Evolutionary conservation across 1,140 invertebrate species (phyloP), one percentile per base, ranked within the genome.

Genomic region (Pachyrhynchus sulphureomaculatus): DNA sequence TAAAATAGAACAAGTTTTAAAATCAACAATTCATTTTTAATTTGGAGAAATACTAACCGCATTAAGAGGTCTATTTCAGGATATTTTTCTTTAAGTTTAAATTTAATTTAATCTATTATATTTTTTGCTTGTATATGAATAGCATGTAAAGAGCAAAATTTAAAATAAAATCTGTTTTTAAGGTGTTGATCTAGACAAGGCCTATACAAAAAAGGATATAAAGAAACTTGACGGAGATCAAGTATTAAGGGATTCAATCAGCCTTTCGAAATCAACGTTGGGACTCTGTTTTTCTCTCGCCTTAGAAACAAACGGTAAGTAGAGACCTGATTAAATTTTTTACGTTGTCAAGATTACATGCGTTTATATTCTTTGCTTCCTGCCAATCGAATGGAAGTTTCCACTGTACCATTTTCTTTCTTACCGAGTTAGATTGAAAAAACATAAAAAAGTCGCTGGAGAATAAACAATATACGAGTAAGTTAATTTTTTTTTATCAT

Each of bases 261-360:
- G 83, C 53, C 74, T 91, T 21, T 86, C 91, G 0, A 91, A 89
- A 70, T 86, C 82, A 49, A 83, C 84, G 34, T 75, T 92, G 8
- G 90, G 90, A 21, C 82, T 87, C n/a, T 96, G 93, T 72, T 84
- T 85, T 0, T 86, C 88, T 0, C 77, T 96, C 4, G 88, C 92
- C 0, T 68, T 94, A 51, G 88, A 92, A 69, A 91, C 89, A 0
- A 92, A 93, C 68, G 93, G 94, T 80, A 78, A 73, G 74, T 67
- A 32, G n/a, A 23, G 42, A 44, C 20, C 26, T 48, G 21, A 62
- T 61, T 61, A 61, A 61, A 53, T 61, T 59, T 67, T 65, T 62
- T 61, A 53, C 18, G 32, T 29, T 33, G 54, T 45, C 24, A 39
- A 44, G 56, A 59, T 64, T 59, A 59, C 37, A 59, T 65, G 55